Evolutionary conservation across 1,140 invertebrate genomes (phyloP).

Genomic region (Papilio polyxenes): DNA sequence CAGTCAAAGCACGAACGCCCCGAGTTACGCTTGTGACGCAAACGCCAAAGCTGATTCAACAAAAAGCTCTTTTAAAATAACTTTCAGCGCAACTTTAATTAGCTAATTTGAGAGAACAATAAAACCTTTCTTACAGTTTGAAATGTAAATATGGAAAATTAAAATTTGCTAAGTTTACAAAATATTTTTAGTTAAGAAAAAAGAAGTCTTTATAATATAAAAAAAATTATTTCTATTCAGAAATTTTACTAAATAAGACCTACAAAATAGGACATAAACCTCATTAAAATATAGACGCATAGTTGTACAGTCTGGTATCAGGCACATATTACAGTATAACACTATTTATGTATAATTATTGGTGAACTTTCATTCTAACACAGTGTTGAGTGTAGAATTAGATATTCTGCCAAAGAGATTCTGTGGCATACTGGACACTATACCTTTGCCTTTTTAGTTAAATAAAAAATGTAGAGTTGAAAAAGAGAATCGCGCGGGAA

Average conservation of each 20-base stretch:
- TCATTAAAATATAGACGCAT: background rate
- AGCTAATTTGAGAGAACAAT: conserved; percentile 3
- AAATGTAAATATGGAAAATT: background rate
- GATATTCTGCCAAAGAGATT: too few relatives aligned
- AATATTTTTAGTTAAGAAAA: background rate
- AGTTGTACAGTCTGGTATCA: background rate
- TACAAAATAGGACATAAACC: background rate
- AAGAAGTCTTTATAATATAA: background rate
- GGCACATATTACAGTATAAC: background rate
- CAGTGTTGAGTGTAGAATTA: too few relatives aligned
- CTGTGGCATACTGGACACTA: too few relatives aligned
- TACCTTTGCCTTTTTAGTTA: too few relatives aligned
- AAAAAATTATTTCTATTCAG: too few relatives aligned
- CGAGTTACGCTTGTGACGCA: background rate
- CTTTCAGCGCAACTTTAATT: conserved; percentile 3
- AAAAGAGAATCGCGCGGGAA: too few relatives aligned
- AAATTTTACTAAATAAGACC: too few relatives aligned
- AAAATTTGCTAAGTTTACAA: background rate
- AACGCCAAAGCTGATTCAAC: conserved; percentile 15
- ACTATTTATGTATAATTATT: background rate
- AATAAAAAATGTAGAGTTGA: too few relatives aligned
- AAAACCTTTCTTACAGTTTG: background rate
- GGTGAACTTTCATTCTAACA: too few relatives aligned
- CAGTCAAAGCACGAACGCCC: background rate
- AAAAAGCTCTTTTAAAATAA: conserved; percentile 22